These are phyloP conservation scores for Pelodiscus sinensis DNA, from an alignment of 2,113 vertebrate species.

Conservation along the genomic window DNA sequence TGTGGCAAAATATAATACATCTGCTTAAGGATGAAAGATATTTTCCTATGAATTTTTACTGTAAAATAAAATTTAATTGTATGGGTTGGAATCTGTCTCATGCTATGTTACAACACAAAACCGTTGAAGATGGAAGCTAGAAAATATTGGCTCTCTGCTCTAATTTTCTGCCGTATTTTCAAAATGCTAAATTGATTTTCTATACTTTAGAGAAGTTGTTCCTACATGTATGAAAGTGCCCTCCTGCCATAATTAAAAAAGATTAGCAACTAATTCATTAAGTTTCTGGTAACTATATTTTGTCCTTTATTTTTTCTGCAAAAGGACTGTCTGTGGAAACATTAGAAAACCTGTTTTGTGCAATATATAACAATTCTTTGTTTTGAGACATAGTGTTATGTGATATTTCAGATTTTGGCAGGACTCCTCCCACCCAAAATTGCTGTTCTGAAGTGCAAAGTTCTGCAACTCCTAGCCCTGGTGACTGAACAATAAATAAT, in stretches of 20 bases:
- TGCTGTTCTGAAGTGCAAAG: neutral
- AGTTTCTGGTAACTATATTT: neutral
- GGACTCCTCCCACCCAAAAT: neutral
- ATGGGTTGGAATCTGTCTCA: constrained; percentile 29
- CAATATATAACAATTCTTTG: neutral
- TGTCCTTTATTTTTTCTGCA: neutral
- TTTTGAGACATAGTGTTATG: neutral
- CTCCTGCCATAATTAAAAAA: neutral
- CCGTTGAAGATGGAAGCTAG: neutral
- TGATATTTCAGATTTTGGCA: neutral
- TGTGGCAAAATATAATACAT: neutral
- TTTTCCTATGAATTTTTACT: constrained; percentile 11
- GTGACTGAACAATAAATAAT: neutral
- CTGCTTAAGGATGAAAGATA: constrained; percentile 4
- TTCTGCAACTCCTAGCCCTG: neutral
- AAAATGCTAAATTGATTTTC: neutral
- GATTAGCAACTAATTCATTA: neutral
- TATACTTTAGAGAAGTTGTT: neutral
- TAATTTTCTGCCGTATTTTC: constrained; percentile 46
- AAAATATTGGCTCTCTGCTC: constrained; percentile 30
- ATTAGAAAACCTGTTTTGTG: neutral
- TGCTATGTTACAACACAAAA: constrained; percentile 43
- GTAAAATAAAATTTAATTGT: constrained; percentile 29
- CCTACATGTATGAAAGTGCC: accelerated
- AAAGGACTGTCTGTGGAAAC: neutral